Evolutionary conservation across 2,113 vertebrate species (phyloP).

Genomic region (Lepisosteus oculatus): DNA sequence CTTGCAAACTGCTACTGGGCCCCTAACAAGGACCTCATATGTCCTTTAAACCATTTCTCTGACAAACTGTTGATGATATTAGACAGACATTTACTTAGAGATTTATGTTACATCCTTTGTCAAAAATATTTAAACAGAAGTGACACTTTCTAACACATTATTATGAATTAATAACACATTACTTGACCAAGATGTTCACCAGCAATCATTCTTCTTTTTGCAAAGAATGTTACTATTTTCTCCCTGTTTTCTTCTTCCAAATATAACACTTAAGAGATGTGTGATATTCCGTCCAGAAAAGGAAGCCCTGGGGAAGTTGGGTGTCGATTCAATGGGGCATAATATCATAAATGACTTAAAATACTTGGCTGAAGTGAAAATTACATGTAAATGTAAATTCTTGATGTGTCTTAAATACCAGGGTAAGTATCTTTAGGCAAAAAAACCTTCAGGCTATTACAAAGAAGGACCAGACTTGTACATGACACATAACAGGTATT

Average conservation of each 20-base stretch:
- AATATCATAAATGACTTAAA: too few relatives aligned
- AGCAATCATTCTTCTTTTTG: too few relatives aligned
- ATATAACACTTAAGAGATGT: too few relatives aligned
- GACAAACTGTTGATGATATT: slow-evolving; percentile 65
- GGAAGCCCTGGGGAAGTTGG: too few relatives aligned
- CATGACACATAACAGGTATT: slow-evolving; percentile 12
- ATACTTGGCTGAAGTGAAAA: too few relatives aligned
- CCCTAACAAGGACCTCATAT: slow-evolving; percentile 61
- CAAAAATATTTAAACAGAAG: slow-evolving; percentile 49
- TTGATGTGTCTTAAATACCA: background rate
- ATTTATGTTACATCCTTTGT: slow-evolving; percentile 54
- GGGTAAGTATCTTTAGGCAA: too few relatives aligned
- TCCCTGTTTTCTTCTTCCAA: too few relatives aligned
- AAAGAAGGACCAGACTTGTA: background rate
- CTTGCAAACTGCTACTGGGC: slow-evolving; percentile 43
- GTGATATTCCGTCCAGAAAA: too few relatives aligned
- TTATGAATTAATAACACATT: slow-evolving; percentile 35
- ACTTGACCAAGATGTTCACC: background rate
- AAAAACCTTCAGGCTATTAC: too few relatives aligned
- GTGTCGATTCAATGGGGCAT: too few relatives aligned
- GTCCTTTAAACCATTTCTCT: slow-evolving; percentile 60
- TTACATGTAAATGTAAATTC: too few relatives aligned
- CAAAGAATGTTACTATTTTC: too few relatives aligned
- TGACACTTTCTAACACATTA: slow-evolving; percentile 33
- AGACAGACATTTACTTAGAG: slow-evolving; percentile 60